A percentile compares a stretch with the other conserved stretches of the same genome.
Evolutionary conservation across 2,888 invertebrate species (phyloP).

Genomic region (Nemotelus nigrinus): DNA sequence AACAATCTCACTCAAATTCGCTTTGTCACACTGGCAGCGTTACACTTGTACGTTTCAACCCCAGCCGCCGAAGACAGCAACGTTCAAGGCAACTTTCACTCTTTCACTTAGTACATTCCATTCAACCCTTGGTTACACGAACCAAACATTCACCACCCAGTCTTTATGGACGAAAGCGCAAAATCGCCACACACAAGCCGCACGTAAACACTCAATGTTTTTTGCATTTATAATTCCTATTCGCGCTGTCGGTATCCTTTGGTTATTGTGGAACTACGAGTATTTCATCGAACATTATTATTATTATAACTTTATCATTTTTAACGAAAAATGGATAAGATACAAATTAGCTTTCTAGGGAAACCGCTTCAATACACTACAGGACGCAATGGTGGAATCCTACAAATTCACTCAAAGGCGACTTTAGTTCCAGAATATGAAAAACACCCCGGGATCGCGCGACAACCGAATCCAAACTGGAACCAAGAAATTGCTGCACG

Average conservation of each 20-base stretch:
- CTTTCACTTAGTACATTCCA: slow-evolving; percentile 13
- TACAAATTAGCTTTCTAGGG: too few relatives aligned
- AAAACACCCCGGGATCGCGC: slow-evolving; percentile 17
- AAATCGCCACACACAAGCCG: slow-evolving; percentile 16
- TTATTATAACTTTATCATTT: too few relatives aligned
- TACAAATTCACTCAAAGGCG: too few relatives aligned
- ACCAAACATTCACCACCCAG: neutral
- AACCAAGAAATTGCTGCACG: slow-evolving; percentile 22
- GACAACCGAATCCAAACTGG: slow-evolving; percentile 36
- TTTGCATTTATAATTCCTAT: too few relatives aligned
- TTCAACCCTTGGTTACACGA: slow-evolving; percentile 15
- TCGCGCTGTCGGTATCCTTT: too few relatives aligned
- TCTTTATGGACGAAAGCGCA: slow-evolving; percentile 22
- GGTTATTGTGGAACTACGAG: too few relatives aligned
- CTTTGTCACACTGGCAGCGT: slow-evolving; percentile 4
- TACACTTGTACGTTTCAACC: neutral
- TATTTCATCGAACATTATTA: too few relatives aligned
- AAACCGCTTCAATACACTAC: too few relatives aligned
- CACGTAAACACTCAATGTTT: slow-evolving; percentile 24
- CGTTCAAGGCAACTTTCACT: slow-evolving; percentile 19
- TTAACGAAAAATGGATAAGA: too few relatives aligned
- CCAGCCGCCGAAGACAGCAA: neutral
- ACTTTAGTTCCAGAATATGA: too few relatives aligned
- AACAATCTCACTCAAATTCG: slow-evolving; percentile 28
- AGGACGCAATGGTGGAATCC: too few relatives aligned